These are phyloP conservation scores for Polydrusus tereticollis DNA, from an alignment of 2,888 invertebrate species.

Conservation along the genomic window DNA sequence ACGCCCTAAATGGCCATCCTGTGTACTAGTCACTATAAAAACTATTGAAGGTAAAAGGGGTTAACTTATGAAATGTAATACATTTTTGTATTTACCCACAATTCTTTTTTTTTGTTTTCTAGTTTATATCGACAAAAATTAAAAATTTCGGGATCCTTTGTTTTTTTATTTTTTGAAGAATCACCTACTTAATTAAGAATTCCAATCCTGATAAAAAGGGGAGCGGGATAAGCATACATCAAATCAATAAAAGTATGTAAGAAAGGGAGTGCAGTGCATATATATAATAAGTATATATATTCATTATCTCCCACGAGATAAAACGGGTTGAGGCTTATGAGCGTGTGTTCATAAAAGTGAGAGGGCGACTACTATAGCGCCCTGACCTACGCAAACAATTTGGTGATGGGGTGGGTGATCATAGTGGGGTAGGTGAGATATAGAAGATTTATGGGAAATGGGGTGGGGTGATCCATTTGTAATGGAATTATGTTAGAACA, in stretches of 20 bases:
- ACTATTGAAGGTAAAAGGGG: too few species aligned
- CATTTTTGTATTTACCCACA: too few species aligned
- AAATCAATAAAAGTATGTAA: slow-evolving; percentile 15
- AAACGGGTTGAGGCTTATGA: background rate
- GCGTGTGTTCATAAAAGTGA: background rate
- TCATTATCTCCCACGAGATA: background rate
- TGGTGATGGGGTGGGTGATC: slow-evolving; percentile 14
- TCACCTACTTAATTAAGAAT: background rate
- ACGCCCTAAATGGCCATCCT: too few species aligned
- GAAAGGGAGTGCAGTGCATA: background rate
- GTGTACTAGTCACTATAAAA: too few species aligned
- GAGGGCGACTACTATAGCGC: background rate
- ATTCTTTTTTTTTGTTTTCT: too few species aligned
- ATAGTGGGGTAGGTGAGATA: slow-evolving; percentile 31
- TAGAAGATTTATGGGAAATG: slow-evolving; percentile 12
- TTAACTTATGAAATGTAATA: too few species aligned
- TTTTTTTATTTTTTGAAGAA: too few species aligned
- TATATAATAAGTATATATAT: background rate
- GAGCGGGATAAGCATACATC: background rate
- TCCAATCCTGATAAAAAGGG: background rate
- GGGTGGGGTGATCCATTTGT: slow-evolving; percentile 7
- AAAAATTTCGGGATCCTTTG: too few species aligned
- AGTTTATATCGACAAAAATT: too few species aligned
- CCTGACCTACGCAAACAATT: slow-evolving; percentile 31
- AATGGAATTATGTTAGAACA: slow-evolving; percentile 19